Evolutionary conservation across 2,113 vertebrate species (phyloP).

Genomic region (Gasterosteus aculeatus): DNA sequence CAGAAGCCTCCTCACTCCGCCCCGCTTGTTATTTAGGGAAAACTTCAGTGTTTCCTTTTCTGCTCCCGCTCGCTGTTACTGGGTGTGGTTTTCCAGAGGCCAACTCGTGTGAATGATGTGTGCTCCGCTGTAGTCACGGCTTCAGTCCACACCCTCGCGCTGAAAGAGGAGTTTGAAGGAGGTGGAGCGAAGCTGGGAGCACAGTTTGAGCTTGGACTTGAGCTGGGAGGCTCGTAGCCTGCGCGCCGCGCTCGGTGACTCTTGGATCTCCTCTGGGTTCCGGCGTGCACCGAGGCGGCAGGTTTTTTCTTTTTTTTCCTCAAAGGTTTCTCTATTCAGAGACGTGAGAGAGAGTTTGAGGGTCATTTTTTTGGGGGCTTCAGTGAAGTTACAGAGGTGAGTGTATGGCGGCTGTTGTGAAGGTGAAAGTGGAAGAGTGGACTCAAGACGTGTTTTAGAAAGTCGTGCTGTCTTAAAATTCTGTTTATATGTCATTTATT

Average conservation of each 20-base stretch:
- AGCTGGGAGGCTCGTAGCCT: conserved; percentile 39
- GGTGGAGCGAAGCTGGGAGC: conserved; percentile 70
- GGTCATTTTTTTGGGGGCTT: conserved; percentile 27
- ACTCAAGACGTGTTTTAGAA: background rate
- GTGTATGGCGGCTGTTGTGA: conserved; percentile 23
- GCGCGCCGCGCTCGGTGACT: conserved; percentile 41
- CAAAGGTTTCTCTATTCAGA: conserved; percentile 24
- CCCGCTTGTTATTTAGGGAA: conserved; percentile 81
- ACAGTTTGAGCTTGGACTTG: conserved; percentile 61
- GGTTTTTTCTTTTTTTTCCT: background rate
- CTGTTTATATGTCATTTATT: background rate
- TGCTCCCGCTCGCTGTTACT: conserved; percentile 46
- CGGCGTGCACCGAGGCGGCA: conserved; percentile 22
- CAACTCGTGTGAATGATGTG: conserved; percentile 84
- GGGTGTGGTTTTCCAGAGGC: conserved; percentile 81
- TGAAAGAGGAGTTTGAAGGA: conserved; percentile 73
- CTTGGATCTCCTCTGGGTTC: conserved; percentile 55
- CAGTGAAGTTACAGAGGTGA: conserved; percentile 48
- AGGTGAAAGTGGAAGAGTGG: conserved; percentile 36
- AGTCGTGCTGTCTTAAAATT: background rate
- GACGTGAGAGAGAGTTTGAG: conserved; percentile 53
- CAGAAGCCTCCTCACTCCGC: conserved; percentile 77
- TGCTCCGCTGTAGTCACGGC: conserved; percentile 64
- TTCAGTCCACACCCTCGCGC: conserved; percentile 79
- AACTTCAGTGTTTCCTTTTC: conserved; percentile 76